Base-by-base conservation (phyloP, 1,140 invertebrate genomes). In the Caenorhabditis elegans region DNA sequence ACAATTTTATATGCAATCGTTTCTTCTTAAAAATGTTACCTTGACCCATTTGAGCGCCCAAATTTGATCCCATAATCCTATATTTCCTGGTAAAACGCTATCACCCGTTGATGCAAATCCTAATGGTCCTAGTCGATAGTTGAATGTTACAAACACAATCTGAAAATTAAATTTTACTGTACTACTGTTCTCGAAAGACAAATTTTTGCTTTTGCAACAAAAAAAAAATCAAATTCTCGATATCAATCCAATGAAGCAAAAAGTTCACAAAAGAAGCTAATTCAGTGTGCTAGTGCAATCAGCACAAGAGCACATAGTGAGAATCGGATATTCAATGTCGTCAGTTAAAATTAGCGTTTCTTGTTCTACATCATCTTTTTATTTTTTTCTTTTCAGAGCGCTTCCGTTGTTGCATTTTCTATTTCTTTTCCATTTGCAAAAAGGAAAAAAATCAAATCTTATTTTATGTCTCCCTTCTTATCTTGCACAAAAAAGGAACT, bases 71-170 rank as follows among this genome's bases (percentile, higher is more conserved):
- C 95, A 96, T 80, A 98, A 91, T 11, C 96, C 97, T 49, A 95
- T 94, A 90, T 98, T 98, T n/a, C 96, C 96, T 0, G 96, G 95
- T 39, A 95, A 94, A 85, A 96, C 95, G 11, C 94, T 94, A 86
- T 95, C 94, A 84, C 94, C 95, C 24, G 86, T 90, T 31, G 87
- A 88, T n/a, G 89, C 49, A 78, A 89, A 89, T 39, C 87, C 87
- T 86, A 98, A 91, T 87, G 97, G 93, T 83, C 96, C 97, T 47
- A 98, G 93, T 85, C 97, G 93, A 92, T 97, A 99, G 93, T 98
- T 99, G 89, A 98, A 93, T 83, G 96, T 96, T 90, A 98, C 94
- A 80, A 98, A 95, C 85, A 98, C 94, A 86, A 98, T 93, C 86
- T 95, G 60, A 39, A 70, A 70, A 22, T 22, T 22, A 1, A 39